A percentile compares a stretch with the other conserved stretches of the same genome.
These are phyloP conservation scores for Ostrea denselamellosa DNA, from an alignment of 1,140 invertebrate genomes.

Conservation along the genomic window DNA sequence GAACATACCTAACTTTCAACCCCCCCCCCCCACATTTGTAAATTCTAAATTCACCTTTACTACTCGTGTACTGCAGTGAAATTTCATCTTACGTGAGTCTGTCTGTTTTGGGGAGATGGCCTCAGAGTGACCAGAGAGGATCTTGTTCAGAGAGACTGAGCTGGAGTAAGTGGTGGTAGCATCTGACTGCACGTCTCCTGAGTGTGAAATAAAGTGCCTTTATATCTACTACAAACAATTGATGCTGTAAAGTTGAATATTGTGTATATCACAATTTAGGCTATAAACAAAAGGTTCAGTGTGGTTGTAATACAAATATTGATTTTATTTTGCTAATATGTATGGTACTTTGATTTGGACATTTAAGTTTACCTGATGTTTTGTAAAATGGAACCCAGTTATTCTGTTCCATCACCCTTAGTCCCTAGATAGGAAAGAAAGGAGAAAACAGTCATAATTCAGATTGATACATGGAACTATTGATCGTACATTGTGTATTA, in stretches of 20 bases:
- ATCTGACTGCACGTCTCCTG: not conserved
- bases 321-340: too few species aligned
- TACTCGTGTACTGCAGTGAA: not conserved
- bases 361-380: not conserved
- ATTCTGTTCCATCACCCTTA: conserved; percentile 3
- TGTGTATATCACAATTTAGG: not conserved
- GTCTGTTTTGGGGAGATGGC: not conserved
- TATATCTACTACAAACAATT: not conserved
- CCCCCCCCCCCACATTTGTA: too few species aligned
- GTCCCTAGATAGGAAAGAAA: not conserved
- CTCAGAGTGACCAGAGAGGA: not conserved
- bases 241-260: not conserved
- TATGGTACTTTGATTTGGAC: too few species aligned
- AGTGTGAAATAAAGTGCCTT: not conserved
- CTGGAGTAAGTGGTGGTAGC: not conserved
- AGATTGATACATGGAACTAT: not conserved
- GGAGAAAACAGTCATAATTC: not conserved
- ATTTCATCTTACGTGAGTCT: not conserved
- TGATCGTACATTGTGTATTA: not conserved
- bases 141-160: not conserved
- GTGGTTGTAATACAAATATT: not conserved
- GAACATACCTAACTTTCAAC: too few species aligned
- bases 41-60: too few species aligned
- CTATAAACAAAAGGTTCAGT: not conserved
- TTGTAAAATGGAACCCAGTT: not conserved